Evolutionary conservation across 2,113 vertebrate species (phyloP), one percentile per base, ranked within the genome.

Genomic region (Propithecus coquereli): DNA sequence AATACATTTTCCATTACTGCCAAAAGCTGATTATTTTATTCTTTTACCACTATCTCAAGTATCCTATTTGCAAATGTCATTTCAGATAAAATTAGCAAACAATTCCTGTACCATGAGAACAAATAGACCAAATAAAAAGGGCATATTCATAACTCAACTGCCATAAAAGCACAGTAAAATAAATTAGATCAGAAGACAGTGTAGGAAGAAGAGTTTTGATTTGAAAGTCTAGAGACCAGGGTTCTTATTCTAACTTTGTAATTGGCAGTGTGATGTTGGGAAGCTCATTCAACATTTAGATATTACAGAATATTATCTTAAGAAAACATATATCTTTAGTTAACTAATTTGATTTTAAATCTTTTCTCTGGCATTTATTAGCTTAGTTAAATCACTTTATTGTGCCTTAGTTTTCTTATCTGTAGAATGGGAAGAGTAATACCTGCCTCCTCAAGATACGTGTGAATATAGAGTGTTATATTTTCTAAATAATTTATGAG

Each of bases 71-170:
- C 47, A 92, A 95, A 96, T 96, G 76, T 79, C 50, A 94, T 88
- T 89, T 94, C 79, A 82, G 79, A 88, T 45, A 91, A 95, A 86
- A 93, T 89, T 95, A 85, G 52, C 63, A 95, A 97, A 95, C 27
- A 96, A 57, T 54, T 82, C 6, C 0, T 7, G 17, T 52, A 93
- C 65, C 18, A 32, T 61, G 32, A 80, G 45, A 95, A 77, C 25
- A 73, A 92, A 45, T 17, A 82, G 10, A 94, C 50, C 22, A 94
- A 91, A 86, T 92, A 43, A 81, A 96, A 97, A 94, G 50, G 63
- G 17, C 27, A 95, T 95, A 37, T 94, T 94, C 84, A 94, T 90
- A 94, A 86, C 30, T 94, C 76, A 85, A 40, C 22, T 92, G 34
- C 23, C 66, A 90, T 76, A 80, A 93, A 88, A 85, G 27, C 50